These are phyloP conservation scores for Myioborus melanocephalus DNA, from an alignment of 2,797 vertebrate species.

Conservation along the genomic window DNA sequence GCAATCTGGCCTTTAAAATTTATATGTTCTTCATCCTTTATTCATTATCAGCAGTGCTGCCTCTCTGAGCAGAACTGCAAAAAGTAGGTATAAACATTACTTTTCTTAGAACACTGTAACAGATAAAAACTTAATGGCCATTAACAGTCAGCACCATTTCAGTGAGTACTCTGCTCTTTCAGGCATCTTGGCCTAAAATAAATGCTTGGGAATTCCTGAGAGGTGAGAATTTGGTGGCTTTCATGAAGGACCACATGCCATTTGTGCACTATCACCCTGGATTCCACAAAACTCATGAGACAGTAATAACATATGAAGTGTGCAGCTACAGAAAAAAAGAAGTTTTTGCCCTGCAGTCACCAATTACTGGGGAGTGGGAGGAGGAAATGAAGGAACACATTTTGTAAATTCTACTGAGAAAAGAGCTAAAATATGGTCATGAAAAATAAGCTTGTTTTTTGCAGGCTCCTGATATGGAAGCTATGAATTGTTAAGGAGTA, in stretches of 20 bases:
- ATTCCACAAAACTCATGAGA: not conserved
- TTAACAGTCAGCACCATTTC: not conserved
- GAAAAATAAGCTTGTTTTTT: not conserved
- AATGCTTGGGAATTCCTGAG: not conserved
- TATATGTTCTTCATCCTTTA: not conserved
- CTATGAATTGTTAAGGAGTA: not conserved
- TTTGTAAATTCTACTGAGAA: not conserved
- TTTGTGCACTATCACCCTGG: not conserved
- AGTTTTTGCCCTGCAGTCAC: not conserved
- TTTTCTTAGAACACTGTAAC: not conserved
- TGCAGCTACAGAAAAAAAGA: not conserved
- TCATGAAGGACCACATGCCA: not conserved
- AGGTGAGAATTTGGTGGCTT: not conserved
- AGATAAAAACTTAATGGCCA: not conserved
- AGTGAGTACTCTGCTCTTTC: not conserved
- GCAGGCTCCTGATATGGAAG: not conserved
- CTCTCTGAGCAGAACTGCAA: not conserved
- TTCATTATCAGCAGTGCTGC: not conserved
- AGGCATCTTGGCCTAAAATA: not conserved
- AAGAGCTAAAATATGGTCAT: not conserved
- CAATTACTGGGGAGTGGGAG: not conserved
- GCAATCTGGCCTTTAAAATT: not conserved
- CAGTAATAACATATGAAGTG: accelerated
- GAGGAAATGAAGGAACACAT: not conserved
- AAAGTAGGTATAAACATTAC: not conserved